Conservation (phyloP, 1,140 invertebrate species). For the Caenorhabditis elegans region WBcel235 BX284603.4:9890001-9890500, state of each 20-base stretch:
- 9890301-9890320: slow-evolving; percentile 40
- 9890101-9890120: slow-evolving; percentile 45
- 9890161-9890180: slow-evolving; percentile 42
- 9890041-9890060: slow-evolving; percentile 57
- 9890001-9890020: slow-evolving; percentile 52
- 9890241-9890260: slow-evolving; percentile 49
- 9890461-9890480: slow-evolving; percentile 34
- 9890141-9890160: slow-evolving; percentile 46
- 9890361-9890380: neutral
- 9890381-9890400: neutral
- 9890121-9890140: slow-evolving; percentile 49
- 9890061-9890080: slow-evolving; percentile 51
- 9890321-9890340: slow-evolving; percentile 54
- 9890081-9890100: slow-evolving; percentile 47
- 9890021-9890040: slow-evolving; percentile 54
- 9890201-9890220: slow-evolving; percentile 36
- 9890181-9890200: slow-evolving; percentile 29
- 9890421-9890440: slow-evolving; percentile 50
- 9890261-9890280: slow-evolving; percentile 54
- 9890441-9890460: slow-evolving; percentile 51
- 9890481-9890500: slow-evolving; percentile 48
- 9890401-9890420: slow-evolving; percentile 48
- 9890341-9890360: slow-evolving; percentile 50
- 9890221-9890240: slow-evolving; percentile 48
- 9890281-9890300: slow-evolving; percentile 52